Base-by-base conservation (phyloP, 1,140 invertebrate species). In the Drosophila nigromelanica region DNA sequence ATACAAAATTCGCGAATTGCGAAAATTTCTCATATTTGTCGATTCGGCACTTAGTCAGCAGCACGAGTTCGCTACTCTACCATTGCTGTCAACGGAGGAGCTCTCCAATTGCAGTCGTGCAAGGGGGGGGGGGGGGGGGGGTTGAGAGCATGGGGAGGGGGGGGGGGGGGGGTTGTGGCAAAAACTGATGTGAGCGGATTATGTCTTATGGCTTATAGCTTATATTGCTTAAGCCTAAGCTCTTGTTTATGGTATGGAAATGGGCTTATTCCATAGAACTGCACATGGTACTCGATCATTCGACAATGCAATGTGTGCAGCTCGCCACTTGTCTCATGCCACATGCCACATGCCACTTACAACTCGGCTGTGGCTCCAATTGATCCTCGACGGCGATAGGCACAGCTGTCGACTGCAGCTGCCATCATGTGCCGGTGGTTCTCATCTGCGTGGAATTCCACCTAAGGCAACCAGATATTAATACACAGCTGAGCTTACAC, bases 21-120 rank as follows among this genome's bases (percentile, higher is more conserved):
- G 39, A 67, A 73, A 77, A 58, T 56, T 33, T 39, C 64, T 35
- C 18, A 40, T 48, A 30, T n/a, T n/a, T 48, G 64, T 71, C 63
- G 79, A 82, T 75, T 82, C 47, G 48, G 52, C 43, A 68, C 78
- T 50, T 55, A 50, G 71, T 86, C 81, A 82, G 78, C 81, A 78
- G 45, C 74, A 72, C 63, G 62, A 62, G 74, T 59, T 66, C 15
- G 35, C 56, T 33, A 43, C 24, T 58, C 24, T 58, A 24, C 40
- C 24, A 43, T 10, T 24, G 48, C 48, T 50, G 27, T 27, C 37
- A 67, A 15, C 52, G 39, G 42, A 52, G 42, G 7, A 30, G 45
- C 58, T 74, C 69, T 86, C 78, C 64, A 45, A 71, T 80, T 86
- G 73, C 80, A 80, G 40, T 35, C 51, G 37, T 18, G 14, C 24